Base-by-base conservation (phyloP, 2,888 invertebrate species). In the Netelia fuscicornis region DNA sequence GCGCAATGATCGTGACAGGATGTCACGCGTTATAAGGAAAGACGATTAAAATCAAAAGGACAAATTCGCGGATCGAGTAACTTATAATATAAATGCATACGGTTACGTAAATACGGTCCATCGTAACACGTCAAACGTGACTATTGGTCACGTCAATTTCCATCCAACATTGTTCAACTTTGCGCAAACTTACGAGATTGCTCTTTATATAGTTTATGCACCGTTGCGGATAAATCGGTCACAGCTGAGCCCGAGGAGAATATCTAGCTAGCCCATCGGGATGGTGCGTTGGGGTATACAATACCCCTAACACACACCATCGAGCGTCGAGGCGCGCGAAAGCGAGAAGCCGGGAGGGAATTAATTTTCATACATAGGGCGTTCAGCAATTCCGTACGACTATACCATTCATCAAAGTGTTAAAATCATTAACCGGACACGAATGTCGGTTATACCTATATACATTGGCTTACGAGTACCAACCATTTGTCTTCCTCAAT, bases 401-500 rank as follows among this genome's bases (percentile, higher is more conserved):
- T 44, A 48, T 23, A 30, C 60, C 54, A 83, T 83, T 74, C 60
- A 70, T 83, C 78, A 74, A 30, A 54, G 62, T 62, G 78, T 83
- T 74, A 62, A 74, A 78, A 74, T 78, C 68, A 74, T 78, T 60
- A 62, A 68, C 9, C 64, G 52, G 20, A 25, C 30, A 74, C n/a
- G 62, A 30, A 60, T 37, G 48, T 48, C n/a, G 56, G 62, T n/a
- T 67, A 68, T 62, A n/a, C 48, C 25, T 11, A 58, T 23, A 48
- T 76, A 64, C 48, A 75, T 70, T 17, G 42, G 1, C 13, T 54
- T 42, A 23, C 20, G 30, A 76, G 56, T 42, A 62, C 23, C 54
- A 60, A 17, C 44, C 23, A 81, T 81, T 76, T 64, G 76, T 76
- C 81, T 81, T 82, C 65, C 76, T 76, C 81, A 77, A 77, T 75